A percentile compares a stretch with the other conserved stretches of the same genome.
phyloP scores from a whole-genome alignment of 2,888 invertebrate genomes.

The Cryptocephalus primarius region DNA sequence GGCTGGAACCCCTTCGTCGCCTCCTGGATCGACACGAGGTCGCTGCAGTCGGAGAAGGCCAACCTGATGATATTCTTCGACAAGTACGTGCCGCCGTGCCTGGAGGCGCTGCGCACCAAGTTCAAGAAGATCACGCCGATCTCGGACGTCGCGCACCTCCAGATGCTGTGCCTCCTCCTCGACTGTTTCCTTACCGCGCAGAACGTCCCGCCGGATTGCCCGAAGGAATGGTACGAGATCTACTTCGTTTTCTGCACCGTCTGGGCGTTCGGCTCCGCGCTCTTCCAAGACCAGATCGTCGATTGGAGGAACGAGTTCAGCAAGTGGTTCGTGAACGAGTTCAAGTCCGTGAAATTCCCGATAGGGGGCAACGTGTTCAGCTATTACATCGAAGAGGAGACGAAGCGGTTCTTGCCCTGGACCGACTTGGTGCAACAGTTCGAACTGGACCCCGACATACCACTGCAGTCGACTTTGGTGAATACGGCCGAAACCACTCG shows the following conservation, averaged over 20 bases:
- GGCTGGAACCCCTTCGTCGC: constrained; percentile 91
- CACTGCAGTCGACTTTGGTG: constrained; percentile 66
- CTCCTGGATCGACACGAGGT: constrained; percentile 76
- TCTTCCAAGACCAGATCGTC: constrained; percentile 82
- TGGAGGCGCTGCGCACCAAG: constrained; percentile 62
- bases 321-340: constrained; percentile 91
- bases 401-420: constrained; percentile 82
- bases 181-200: constrained; percentile 73
- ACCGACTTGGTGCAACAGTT: constrained; percentile 66
- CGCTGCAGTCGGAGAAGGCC: constrained; percentile 61
- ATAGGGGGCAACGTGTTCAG: constrained; percentile 71
- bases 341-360: constrained; percentile 85
- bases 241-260: constrained; percentile 85
- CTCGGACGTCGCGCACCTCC: constrained; percentile 79
- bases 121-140: constrained; percentile 88
- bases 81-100: constrained; percentile 77
- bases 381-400: constrained; percentile 78
- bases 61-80: constrained; percentile 81
- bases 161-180: constrained; percentile 77
- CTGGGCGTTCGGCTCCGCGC: constrained; percentile 89
- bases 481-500: constrained; percentile 85
- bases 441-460: constrained; percentile 76
- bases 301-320: constrained; percentile 92
- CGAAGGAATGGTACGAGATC: constrained; percentile 85
- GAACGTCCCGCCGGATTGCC: constrained; percentile 76